Conservation (phyloP, 2,888 invertebrate genomes). For the Tortrix viridana region DNA sequence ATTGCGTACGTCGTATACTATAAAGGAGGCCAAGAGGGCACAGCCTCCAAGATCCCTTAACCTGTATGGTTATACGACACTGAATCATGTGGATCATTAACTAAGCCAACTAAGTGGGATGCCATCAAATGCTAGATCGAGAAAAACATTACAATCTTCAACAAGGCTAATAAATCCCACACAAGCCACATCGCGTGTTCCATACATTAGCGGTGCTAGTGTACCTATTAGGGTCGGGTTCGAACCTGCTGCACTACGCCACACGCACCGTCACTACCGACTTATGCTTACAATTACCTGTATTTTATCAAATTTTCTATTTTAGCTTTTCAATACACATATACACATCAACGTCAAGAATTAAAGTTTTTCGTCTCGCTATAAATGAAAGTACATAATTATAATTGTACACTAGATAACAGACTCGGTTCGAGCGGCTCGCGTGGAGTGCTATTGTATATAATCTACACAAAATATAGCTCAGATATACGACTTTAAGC, state of each 20-base stretch:
- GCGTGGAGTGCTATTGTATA: slow-evolving; percentile 50
- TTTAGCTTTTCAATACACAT: slow-evolving; percentile 72
- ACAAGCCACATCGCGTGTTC: too few species aligned
- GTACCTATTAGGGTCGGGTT: too few species aligned
- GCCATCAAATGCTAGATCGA: too few species aligned
- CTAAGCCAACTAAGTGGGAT: too few species aligned
- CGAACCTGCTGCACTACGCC: slow-evolving; percentile 8
- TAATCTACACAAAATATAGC: slow-evolving; percentile 39
- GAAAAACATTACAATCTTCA: too few species aligned
- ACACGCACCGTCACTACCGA: slow-evolving; percentile 75
- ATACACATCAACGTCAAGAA: slow-evolving; percentile 73
- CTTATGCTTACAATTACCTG: slow-evolving; percentile 61
- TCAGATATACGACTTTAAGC: slow-evolving; percentile 25
- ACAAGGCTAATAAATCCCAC: too few species aligned
- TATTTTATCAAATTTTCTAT: slow-evolving; percentile 61
- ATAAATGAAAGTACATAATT: slow-evolving; percentile 72
- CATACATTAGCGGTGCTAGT: too few species aligned
- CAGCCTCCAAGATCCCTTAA: too few species aligned
- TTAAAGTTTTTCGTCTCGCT: slow-evolving; percentile 61
- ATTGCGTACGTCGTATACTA: too few species aligned
- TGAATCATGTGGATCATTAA: too few species aligned
- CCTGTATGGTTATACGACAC: too few species aligned
- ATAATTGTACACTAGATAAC: slow-evolving; percentile 71
- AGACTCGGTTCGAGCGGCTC: slow-evolving; percentile 63
- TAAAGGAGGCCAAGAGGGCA: too few species aligned